Evolutionary conservation across 2,113 vertebrate species (phyloP).

Genomic region (Phalacrocorax pelagicus): DNA sequence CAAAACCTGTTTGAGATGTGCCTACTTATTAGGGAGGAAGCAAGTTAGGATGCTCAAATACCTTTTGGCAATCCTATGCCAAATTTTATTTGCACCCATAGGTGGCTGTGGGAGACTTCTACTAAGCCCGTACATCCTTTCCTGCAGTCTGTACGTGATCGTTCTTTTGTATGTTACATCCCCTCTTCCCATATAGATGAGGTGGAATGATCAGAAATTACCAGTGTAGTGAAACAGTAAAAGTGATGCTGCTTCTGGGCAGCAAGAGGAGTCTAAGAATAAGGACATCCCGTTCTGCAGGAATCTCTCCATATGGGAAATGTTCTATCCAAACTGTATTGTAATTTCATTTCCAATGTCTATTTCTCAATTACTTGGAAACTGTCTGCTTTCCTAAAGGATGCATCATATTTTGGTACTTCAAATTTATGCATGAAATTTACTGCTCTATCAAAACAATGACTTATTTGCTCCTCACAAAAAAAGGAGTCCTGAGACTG

Average conservation of each 20-base stretch:
- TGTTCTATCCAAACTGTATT: not conserved
- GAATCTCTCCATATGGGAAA: not conserved
- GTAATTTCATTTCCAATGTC: not conserved
- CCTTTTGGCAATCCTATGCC: not conserved
- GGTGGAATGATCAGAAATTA: not conserved
- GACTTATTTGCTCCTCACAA: not conserved
- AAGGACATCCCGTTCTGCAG: not conserved
- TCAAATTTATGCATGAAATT: constrained; percentile 24
- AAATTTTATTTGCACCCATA: not conserved
- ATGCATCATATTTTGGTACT: not conserved
- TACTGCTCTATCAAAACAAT: constrained; percentile 3
- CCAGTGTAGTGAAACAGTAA: not conserved
- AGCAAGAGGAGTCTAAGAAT: not conserved
- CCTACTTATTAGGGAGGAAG: not conserved
- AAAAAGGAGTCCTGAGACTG: not conserved
- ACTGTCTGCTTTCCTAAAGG: not conserved
- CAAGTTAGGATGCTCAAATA: not conserved
- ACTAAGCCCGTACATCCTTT: not conserved
- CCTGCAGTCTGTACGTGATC: not conserved
- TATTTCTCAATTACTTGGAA: constrained; percentile 5
- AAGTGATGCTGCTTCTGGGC: not conserved
- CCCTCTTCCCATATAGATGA: not conserved
- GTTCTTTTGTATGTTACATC: not conserved
- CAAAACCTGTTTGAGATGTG: not conserved
- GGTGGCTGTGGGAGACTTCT: not conserved